Conservation (phyloP, 2,113 vertebrate species). For the Dascyllus trimaculatus region DNA sequence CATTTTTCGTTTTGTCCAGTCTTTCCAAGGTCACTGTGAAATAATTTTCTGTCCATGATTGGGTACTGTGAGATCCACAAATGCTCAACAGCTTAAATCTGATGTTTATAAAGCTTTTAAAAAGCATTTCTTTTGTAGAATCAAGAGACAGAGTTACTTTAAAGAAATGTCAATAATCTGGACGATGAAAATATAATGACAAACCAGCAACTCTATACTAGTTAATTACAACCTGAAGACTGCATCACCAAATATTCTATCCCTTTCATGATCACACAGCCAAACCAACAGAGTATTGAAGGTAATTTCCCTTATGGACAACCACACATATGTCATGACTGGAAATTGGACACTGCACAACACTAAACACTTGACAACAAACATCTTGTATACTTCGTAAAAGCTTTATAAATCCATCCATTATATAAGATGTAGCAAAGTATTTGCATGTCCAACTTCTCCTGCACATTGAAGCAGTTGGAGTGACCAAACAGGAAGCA, state of each 20-base stretch:
- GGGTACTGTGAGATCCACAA: constrained; percentile 15
- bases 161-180: background rate
- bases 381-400: constrained; percentile 36
- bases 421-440: constrained; percentile 3
- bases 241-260: background rate
- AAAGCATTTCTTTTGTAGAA: constrained; percentile 7
- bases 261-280: background rate
- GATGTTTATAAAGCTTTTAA: constrained; percentile 41
- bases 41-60: constrained; percentile 27
- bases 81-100: constrained; percentile 1
- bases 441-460: constrained; percentile 57
- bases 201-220: too few species aligned
- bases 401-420: constrained; percentile 53
- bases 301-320: background rate
- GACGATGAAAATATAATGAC: background rate
- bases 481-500: background rate
- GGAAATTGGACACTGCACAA: background rate
- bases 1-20: constrained; percentile 27
- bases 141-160: background rate
- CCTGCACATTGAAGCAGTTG: constrained; percentile 48
- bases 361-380: constrained; percentile 14
- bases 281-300: constrained; percentile 4
- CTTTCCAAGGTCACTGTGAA: constrained; percentile 35
- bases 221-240: background rate
- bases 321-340: background rate